These are phyloP conservation scores for Paramormyrops kingsleyae DNA, from an alignment of 2,113 vertebrate species.

Conservation along the genomic window DNA sequence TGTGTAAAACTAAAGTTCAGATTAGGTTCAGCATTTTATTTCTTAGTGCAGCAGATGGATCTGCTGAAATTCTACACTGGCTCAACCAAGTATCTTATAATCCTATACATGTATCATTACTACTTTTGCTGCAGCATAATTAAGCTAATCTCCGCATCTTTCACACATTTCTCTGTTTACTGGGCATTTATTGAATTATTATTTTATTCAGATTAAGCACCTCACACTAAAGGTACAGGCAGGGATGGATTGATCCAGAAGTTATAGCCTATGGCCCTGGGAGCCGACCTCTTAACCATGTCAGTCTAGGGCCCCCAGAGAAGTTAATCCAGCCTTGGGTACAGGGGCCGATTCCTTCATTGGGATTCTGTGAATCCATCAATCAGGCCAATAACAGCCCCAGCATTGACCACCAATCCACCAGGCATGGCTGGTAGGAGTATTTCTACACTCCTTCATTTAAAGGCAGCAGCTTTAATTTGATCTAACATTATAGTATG, in stretches of 20 bases:
- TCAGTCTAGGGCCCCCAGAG: background rate
- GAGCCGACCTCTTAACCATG: background rate
- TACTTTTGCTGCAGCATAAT: background rate
- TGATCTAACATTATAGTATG: background rate
- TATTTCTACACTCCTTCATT: background rate
- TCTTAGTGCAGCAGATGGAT: background rate
- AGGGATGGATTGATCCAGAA: background rate
- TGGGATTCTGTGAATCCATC: background rate
- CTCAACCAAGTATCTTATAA: background rate
- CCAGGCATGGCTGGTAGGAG: background rate
- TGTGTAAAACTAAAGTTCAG: background rate
- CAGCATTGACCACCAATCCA: background rate
- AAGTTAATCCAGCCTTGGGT: background rate
- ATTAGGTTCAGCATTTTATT: background rate
- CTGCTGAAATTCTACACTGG: background rate
- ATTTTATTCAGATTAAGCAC: background rate
- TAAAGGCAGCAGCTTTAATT: background rate
- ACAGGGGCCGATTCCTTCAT: background rate
- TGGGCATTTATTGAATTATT: background rate
- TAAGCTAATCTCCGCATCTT: background rate
- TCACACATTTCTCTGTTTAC: background rate
- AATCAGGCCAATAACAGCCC: background rate
- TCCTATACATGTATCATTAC: background rate
- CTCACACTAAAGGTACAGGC: background rate
- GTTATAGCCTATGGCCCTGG: background rate